Evolutionary conservation across 2,888 invertebrate species (phyloP), one percentile per base, ranked within the genome.

Genomic region (Sicus ferrugineus): DNA sequence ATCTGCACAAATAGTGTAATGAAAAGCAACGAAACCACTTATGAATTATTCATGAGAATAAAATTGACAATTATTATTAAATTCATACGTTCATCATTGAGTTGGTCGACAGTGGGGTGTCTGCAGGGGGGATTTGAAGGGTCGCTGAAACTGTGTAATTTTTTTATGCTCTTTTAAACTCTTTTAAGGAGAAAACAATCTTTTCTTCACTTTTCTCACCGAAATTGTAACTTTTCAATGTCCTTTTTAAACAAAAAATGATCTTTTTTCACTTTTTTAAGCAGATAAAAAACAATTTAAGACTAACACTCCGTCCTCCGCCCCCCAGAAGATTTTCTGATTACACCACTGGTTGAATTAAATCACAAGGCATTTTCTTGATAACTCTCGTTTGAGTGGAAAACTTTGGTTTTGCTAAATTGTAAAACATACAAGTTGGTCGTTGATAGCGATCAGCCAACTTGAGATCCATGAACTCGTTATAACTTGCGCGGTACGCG

Each of bases 401-500:
- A 54, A 54, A 23, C n/a, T 42, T 34, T 34, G 34, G 7, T 34
- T 34, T 34, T 14, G 16, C 42, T n/a, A 42, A 14, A 26, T 28
- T 54, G 11, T 2, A 54, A 23, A 54, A 16, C 50, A 21, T 21
- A 21, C 50, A 50, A 50, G 21, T 21, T 6, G 3, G 9, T n/a
- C 4, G 16, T 54, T 54, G 7, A 56, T n/a, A n/a, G 16, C 28
- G 26, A 30, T 42, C 26, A 2, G 42, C 7, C 42, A 61, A 61
- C 42, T 61, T 42, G 61, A 61, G 61, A 38, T 42, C 61, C 61
- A 61, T 61, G 61, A 61, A 46, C 61, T 61, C 61, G 26, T 42
- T 61, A 61, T 28, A 23, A 11, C 54, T 54, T 28, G 54, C 16
- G 23, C 9, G 3, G 26, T 28, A 14, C 54, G 26, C 50, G 7